Evolutionary conservation across 2,888 invertebrate species (phyloP).

Genomic region (Netelia melanura): DNA sequence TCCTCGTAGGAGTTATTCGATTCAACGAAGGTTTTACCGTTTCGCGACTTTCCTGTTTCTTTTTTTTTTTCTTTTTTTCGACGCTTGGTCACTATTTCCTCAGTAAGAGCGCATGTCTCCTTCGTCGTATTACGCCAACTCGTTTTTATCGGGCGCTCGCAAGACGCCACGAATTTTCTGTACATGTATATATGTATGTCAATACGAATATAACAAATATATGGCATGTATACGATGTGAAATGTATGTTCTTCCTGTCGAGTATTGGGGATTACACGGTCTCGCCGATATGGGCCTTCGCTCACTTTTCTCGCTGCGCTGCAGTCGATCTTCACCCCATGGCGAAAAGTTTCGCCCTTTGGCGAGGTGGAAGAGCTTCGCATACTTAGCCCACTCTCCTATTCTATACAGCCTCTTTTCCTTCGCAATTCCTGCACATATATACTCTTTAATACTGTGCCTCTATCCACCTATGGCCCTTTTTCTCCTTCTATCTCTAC

Average conservation of each 20-base stretch:
- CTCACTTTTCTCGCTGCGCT: conserved; percentile 32
- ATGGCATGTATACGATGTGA: too few species aligned
- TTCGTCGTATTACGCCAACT: neutral
- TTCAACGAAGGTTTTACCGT: conserved; percentile 7
- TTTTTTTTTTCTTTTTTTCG: neutral
- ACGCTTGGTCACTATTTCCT: neutral
- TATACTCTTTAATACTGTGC: conserved; percentile 33
- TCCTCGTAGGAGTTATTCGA: conserved; percentile 34
- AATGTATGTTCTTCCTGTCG: conserved; percentile 47
- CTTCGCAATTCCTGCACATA: conserved; percentile 67
- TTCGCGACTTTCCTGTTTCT: neutral
- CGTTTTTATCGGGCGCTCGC: neutral
- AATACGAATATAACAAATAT: neutral
- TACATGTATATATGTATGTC: neutral
- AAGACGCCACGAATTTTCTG: neutral
- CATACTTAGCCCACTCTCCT: conserved; percentile 47
- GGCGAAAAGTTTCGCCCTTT: conserved; percentile 32
- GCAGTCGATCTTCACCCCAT: conserved; percentile 36
- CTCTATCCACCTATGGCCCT: conserved; percentile 49
- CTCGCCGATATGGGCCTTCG: conserved; percentile 37
- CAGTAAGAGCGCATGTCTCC: neutral
- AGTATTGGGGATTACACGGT: conserved; percentile 75
- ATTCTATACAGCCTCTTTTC: conserved; percentile 57
- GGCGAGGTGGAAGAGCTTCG: conserved; percentile 8
- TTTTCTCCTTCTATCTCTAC: conserved; percentile 30